These are phyloP conservation scores for Helogale parvula DNA, from an alignment of 2,113 vertebrate genomes.

Conservation along the genomic window DNA sequence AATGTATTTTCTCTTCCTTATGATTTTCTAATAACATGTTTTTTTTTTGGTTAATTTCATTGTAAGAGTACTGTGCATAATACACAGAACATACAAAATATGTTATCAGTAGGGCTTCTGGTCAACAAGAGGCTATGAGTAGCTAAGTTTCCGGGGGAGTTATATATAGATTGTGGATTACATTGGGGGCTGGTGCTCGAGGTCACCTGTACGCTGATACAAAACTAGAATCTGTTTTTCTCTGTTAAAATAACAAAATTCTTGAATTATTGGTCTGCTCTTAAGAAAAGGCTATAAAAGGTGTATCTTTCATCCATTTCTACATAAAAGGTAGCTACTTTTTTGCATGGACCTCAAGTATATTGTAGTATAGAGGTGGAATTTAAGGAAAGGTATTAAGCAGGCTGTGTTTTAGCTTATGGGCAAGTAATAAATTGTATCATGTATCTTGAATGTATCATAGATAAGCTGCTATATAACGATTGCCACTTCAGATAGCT, in stretches of 20 bases:
- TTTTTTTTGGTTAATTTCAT: not conserved
- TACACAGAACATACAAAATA: not conserved
- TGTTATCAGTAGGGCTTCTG: not conserved
- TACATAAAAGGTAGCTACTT: too few species aligned
- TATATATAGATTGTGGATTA: not conserved
- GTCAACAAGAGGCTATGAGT: not conserved
- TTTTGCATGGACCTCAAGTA: too few species aligned
- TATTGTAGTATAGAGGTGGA: too few species aligned
- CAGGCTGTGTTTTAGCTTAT: too few species aligned
- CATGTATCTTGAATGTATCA: too few species aligned
- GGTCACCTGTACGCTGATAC: not conserved
- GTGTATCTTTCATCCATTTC: not conserved
- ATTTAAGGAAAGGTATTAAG: too few species aligned
- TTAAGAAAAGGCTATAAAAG: not conserved
- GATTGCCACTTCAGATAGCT: too few species aligned
- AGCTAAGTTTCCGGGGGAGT: not conserved
- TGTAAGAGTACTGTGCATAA: not conserved
- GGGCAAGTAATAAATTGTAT: too few species aligned
- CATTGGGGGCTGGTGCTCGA: not conserved
- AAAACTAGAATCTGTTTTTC: not conserved
- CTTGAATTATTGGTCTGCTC: not conserved
- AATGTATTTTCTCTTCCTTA: not conserved
- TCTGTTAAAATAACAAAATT: not conserved
- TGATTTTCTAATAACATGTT: not conserved
- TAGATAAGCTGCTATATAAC: too few species aligned